A percentile compares a stretch with the other conserved stretches of the same genome.
These are phyloP conservation scores for Apodemus sylvaticus DNA, from an alignment of 2,113 vertebrate genomes.

Conservation along the genomic window DNA sequence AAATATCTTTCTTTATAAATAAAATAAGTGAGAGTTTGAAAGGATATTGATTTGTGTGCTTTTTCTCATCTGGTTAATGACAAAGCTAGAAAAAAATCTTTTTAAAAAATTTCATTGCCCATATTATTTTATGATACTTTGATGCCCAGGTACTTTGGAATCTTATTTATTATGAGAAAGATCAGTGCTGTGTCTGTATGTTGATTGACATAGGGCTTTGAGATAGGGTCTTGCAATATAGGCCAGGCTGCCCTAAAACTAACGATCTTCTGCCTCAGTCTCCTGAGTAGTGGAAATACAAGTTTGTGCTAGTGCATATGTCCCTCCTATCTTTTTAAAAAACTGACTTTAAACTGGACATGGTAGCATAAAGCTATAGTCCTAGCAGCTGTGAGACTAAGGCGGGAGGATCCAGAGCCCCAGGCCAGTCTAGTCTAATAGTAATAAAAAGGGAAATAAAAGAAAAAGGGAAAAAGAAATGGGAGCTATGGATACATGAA, in stretches of 20 bases:
- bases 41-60: neutral
- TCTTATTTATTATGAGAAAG: neutral
- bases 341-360: neutral
- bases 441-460: neutral
- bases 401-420: neutral
- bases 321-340: neutral
- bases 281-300: neutral
- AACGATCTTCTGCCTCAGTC: neutral
- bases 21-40: neutral
- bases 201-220: neutral
- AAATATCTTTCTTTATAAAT: conserved; percentile 39
- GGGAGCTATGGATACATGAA: neutral
- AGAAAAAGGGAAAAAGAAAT: neutral
- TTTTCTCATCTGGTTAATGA: neutral
- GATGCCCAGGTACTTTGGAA: neutral
- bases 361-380: neutral
- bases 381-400: neutral
- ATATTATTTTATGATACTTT: neutral
- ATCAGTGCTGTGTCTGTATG: neutral
- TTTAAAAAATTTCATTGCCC: neutral
- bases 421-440: neutral
- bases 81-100: neutral
- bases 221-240: neutral
- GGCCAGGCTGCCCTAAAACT: neutral
- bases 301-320: neutral